Evolutionary conservation across 2,797 vertebrate genomes (phyloP).

Genomic region (Acridotheres tristis): DNA sequence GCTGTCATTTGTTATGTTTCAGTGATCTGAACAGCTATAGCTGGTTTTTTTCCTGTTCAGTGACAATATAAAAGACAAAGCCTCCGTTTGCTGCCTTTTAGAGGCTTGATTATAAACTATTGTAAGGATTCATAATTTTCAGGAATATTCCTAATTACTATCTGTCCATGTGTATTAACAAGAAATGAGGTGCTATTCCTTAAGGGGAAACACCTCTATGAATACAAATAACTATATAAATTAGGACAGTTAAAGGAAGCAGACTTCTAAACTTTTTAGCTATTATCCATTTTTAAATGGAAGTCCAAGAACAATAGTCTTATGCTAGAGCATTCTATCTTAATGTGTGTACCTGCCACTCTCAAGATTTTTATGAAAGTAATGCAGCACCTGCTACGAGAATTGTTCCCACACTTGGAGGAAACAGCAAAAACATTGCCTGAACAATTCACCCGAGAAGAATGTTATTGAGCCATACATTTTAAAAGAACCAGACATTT

Average conservation of each 20-base stretch:
- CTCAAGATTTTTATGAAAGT: not conserved
- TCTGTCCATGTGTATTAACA: not conserved
- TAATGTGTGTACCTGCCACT: not conserved
- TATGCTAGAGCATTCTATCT: not conserved
- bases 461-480: conserved; percentile 18
- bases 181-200: not conserved
- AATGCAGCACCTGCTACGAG: not conserved
- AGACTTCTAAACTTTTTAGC: not conserved
- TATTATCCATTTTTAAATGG: not conserved
- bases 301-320: conserved; percentile 13
- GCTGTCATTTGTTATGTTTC: not conserved
- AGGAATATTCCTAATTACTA: not conserved
- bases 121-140: not conserved
- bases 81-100: not conserved
- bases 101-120: not conserved
- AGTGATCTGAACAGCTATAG: not conserved
- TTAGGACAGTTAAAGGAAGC: not conserved
- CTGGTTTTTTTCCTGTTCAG: not conserved
- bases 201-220: not conserved
- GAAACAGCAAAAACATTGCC: not conserved
- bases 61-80: not conserved
- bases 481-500: conserved; percentile 31
- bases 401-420: not conserved
- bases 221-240: not conserved
- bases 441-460: conserved; percentile 1